Evolutionary conservation across 2,797 vertebrate species (phyloP).

Genomic region (Sebastiscus albofasciatus): DNA sequence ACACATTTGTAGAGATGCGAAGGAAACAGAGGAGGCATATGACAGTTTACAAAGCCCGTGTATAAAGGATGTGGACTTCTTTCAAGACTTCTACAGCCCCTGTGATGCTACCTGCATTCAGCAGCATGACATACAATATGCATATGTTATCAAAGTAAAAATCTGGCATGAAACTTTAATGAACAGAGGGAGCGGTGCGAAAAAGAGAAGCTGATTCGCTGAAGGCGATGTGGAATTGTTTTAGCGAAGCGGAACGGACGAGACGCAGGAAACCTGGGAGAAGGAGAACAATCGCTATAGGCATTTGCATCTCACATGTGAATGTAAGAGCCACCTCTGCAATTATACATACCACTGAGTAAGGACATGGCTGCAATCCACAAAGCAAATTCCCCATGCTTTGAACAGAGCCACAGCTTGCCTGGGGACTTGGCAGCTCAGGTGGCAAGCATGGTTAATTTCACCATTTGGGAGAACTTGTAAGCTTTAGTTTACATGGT

Average conservation of each 20-base stretch:
- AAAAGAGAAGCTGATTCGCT: constrained; percentile 75
- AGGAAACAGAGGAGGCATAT: constrained; percentile 21
- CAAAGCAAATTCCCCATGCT: constrained; percentile 72
- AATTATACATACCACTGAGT: constrained; percentile 75
- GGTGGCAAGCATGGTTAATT: constrained; percentile 71
- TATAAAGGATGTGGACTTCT: constrained; percentile 34
- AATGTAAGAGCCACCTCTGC: constrained; percentile 62
- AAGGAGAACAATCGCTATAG: constrained; percentile 71
- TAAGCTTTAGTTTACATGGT: constrained; percentile 54
- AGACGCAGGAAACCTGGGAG: constrained; percentile 73
- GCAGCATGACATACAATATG: constrained; percentile 78
- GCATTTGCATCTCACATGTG: constrained; percentile 74
- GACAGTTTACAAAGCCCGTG: constrained; percentile 45
- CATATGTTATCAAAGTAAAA: constrained; percentile 83
- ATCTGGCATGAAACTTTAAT: constrained; percentile 85
- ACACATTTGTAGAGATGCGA: constrained; percentile 46
- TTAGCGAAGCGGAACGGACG: constrained; percentile 75
- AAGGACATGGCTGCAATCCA: constrained; percentile 72
- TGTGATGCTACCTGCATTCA: constrained; percentile 69
- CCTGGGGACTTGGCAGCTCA: constrained; percentile 67
- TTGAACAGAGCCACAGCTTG: constrained; percentile 66
- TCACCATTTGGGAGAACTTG: constrained; percentile 63
- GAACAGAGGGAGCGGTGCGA: constrained; percentile 59
- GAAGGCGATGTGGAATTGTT: constrained; percentile 81
- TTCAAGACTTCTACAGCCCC: constrained; percentile 41